phyloP scores from a whole-genome alignment of 2,888 invertebrate species.

The Craniophora ligustri region DNA sequence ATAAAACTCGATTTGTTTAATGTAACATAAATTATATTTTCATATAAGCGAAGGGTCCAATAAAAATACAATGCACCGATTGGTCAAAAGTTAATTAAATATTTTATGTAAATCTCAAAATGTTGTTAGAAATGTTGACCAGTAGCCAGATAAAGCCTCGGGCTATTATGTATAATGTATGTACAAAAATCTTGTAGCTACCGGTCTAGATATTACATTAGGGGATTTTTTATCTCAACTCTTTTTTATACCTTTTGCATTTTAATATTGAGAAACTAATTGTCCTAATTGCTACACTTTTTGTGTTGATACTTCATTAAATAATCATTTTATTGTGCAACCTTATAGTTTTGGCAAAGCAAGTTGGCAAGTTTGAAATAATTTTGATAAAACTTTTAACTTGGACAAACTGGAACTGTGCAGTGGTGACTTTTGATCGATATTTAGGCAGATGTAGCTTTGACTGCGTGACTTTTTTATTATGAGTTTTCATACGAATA shows the following conservation, averaged over 20 bases:
- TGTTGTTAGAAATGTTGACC: constrained; percentile 29
- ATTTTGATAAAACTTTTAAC: too few species aligned
- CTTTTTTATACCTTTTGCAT: constrained; percentile 25
- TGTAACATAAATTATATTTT: constrained; percentile 6
- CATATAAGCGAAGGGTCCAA: constrained; percentile 2
- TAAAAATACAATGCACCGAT: constrained; percentile 16
- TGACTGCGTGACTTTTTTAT: not conserved
- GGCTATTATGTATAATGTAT: constrained; percentile 45
- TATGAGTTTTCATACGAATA: not conserved
- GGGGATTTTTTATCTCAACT: constrained; percentile 27
- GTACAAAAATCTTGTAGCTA: constrained; percentile 37
- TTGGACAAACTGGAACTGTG: too few species aligned
- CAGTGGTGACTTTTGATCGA: too few species aligned
- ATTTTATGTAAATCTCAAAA: constrained; percentile 42
- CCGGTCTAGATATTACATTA: constrained; percentile 43
- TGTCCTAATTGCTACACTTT: constrained; percentile 37
- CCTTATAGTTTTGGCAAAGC: not conserved
- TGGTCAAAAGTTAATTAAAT: constrained; percentile 32
- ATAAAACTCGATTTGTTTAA: constrained; percentile 12
- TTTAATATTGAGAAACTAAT: constrained; percentile 32
- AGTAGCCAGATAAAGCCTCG: constrained; percentile 50
- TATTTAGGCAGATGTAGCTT: too few species aligned
- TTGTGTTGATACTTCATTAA: constrained; percentile 28
- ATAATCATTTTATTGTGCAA: constrained; percentile 16
- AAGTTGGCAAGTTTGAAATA: not conserved